Evolutionary conservation across 2,888 invertebrate species (phyloP).

Genomic region (Hydropsyche betteni): DNA sequence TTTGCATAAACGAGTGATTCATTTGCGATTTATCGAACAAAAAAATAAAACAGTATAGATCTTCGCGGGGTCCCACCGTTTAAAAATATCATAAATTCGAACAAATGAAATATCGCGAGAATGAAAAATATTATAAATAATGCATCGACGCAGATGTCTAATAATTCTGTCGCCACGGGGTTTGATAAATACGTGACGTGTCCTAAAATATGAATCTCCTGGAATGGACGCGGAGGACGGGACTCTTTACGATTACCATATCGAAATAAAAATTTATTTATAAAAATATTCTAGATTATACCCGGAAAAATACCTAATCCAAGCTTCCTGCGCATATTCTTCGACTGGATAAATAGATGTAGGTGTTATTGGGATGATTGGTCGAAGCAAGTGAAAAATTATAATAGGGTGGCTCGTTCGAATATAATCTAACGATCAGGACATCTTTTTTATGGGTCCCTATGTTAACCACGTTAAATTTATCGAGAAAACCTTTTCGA

Average conservation of each 20-base stretch:
- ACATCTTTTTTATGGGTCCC: constrained; percentile 22
- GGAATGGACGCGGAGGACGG: constrained; percentile 5
- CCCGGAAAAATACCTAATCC: no score
- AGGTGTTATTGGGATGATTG: constrained; percentile 6
- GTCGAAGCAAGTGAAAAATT: constrained; percentile 13
- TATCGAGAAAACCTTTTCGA: neutral
- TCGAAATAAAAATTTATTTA: no score
- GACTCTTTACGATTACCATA: constrained; percentile 15
- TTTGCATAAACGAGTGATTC: no score
- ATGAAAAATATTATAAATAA: constrained; percentile 35
- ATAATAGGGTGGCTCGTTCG: constrained; percentile 8
- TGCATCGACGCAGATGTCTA: constrained; percentile 44
- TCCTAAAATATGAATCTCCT: constrained; percentile 43
- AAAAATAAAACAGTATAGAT: constrained; percentile 14
- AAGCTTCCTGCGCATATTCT: no score
- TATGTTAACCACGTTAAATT: neutral
- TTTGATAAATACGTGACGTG: constrained; percentile 49
- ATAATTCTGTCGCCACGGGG: constrained; percentile 47
- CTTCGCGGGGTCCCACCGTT: constrained; percentile 40
- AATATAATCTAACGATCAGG: constrained; percentile 30
- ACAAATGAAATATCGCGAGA: constrained; percentile 28
- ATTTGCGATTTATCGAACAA: neutral
- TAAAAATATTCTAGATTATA: no score
- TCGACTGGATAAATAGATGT: neutral
- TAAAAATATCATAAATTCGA: constrained; percentile 43